A percentile compares a stretch with the other conserved stretches of the same genome.
Conservation (phyloP, 2,888 invertebrate species). For the Troides oblongomaculatus region DNA sequence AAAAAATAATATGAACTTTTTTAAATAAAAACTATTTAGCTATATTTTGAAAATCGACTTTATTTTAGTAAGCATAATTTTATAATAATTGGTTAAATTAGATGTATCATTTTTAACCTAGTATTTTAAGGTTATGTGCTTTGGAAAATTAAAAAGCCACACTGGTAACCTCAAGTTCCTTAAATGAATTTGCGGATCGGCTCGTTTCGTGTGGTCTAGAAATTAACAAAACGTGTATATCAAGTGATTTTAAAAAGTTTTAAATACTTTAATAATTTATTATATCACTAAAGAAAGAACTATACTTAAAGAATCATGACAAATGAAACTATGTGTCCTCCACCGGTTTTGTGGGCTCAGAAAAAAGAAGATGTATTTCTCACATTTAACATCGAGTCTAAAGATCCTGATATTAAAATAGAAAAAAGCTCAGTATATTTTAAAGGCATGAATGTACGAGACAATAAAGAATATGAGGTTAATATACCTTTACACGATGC, state of each 20-base stretch:
- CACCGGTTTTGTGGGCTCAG: constrained; percentile 97
- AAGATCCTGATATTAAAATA: constrained; percentile 90
- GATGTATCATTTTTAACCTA: neutral
- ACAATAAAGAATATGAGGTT: constrained; percentile 92
- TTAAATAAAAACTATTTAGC: too few species aligned
- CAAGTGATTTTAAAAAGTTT: constrained; percentile 5
- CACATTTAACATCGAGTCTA: constrained; percentile 94
- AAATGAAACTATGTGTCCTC: constrained; percentile 82
- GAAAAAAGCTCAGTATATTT: constrained; percentile 88
- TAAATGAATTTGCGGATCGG: constrained; percentile 17
- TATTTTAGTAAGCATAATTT: neutral
- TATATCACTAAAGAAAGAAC: constrained; percentile 7
- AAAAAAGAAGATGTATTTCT: constrained; percentile 89
- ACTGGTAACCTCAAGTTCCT: constrained; percentile 19
- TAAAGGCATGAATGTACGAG: constrained; percentile 91
- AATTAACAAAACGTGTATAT: constrained; percentile 27
- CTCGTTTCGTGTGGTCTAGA: constrained; percentile 33
- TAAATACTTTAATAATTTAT: neutral
- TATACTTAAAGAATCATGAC: constrained; percentile 49
- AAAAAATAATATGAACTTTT: too few species aligned
- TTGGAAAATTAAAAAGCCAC: neutral
- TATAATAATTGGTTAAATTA: neutral
- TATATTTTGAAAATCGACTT: neutral
- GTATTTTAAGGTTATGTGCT: neutral
- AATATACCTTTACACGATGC: constrained; percentile 91